Evolutionary conservation across 2,888 invertebrate species (phyloP), one percentile per base, ranked within the genome.

Genomic region (Margaritifera margaritifera): DNA sequence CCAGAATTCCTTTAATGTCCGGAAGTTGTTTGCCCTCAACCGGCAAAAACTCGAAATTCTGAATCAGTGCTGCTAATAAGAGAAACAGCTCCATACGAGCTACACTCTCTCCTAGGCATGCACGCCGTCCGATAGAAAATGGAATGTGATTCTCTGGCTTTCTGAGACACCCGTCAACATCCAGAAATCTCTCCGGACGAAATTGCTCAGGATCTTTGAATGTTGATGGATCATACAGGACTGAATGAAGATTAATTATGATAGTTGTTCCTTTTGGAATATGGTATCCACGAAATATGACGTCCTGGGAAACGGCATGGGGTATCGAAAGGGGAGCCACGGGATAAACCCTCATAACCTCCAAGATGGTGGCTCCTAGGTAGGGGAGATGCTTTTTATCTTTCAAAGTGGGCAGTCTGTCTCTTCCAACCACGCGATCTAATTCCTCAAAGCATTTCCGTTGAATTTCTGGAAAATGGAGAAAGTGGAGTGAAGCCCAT

Each of bases 401-500:
- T 4, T 69, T 59, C 57, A 76, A 63, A 15, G 64, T 60, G 1
- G 81, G 79, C 19, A 66, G 64, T 3, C 77, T 67, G 4, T 68
- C 62, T 8, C 57, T 58, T 60, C 89, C 89, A 64, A 91, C 87
- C 53, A 91, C 86, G 15, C 77, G 72, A 19, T 74, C 62, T 15
- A 83, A 71, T 63, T 83, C 83, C 24, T 71, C 56, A 51, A 69
- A 73, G 64, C 77, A 74, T 59, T 67, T 69, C 8, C 69, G 64
- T 55, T 77, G 69, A 4, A 79, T 93, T 19, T 95, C 92, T 54
- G 94, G 94, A 85, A 96, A 93, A 62, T 94, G 92, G 15, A 95
- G 95, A 85, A 96, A 92, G 84, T 95, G 92, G 74, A 94, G 94
- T 6, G 96, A 91, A 72, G 94, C 94, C 92, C 96, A 96, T 85